phyloP scores from a whole-genome alignment of 1,140 invertebrate genomes.

The Drosophila kurseongensis region DNA sequence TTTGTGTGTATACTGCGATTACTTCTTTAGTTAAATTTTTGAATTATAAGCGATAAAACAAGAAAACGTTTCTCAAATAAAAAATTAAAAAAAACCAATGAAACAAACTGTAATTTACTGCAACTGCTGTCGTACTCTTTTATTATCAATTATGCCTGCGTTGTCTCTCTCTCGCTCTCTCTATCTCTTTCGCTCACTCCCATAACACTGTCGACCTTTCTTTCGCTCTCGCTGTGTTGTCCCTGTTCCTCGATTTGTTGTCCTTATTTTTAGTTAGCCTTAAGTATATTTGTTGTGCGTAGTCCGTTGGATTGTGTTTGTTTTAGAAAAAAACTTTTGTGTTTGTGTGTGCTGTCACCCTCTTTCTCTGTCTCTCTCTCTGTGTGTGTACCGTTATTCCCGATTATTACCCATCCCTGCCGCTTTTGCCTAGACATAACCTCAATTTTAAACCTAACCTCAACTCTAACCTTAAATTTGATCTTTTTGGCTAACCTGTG shows the following conservation, averaged over 20 bases:
- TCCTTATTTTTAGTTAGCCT: constrained; percentile 27
- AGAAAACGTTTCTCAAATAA: constrained; percentile 50
- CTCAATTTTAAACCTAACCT: constrained; percentile 14
- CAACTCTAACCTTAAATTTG: constrained; percentile 15
- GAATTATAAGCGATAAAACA: constrained; percentile 57
- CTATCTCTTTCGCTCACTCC: constrained; percentile 14
- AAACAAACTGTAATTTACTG: constrained; percentile 59
- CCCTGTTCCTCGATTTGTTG: constrained; percentile 25
- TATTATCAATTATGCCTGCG: constrained; percentile 39
- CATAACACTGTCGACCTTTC: constrained; percentile 3
- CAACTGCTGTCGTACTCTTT: constrained; percentile 45
- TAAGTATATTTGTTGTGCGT: constrained; percentile 41
- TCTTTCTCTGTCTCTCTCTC: constrained; percentile 4
- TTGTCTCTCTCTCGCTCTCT: constrained; percentile 17
- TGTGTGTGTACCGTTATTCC: constrained; percentile 14
- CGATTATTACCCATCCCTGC: background rate
- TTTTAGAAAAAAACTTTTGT: constrained; percentile 6
- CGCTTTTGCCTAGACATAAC: constrained; percentile 32
- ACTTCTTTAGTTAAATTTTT: constrained; percentile 69
- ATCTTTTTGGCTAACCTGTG: constrained; percentile 25
- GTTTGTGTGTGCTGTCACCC: constrained; percentile 20
- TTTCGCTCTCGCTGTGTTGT: constrained; percentile 34
- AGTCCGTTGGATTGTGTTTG: constrained; percentile 31
- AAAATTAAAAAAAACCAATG: constrained; percentile 52
- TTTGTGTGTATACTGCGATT: constrained; percentile 49